Evolutionary conservation across 2,113 vertebrate species (phyloP).

Genomic region (Uropsilus gracilis): DNA sequence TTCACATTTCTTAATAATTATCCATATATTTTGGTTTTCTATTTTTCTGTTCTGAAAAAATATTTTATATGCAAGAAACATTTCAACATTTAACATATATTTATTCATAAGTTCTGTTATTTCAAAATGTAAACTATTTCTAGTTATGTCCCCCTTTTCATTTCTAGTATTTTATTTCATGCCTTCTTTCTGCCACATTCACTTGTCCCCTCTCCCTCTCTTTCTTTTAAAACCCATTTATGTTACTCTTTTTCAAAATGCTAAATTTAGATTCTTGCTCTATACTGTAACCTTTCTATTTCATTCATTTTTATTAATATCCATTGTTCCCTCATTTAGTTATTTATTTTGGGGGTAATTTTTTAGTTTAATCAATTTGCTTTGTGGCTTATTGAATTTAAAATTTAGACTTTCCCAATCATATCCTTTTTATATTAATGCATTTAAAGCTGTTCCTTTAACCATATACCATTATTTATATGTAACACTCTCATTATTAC

Average conservation of each 20-base stretch:
- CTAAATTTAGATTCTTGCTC: not conserved
- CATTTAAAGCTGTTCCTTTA: not conserved
- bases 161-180: not conserved
- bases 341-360: slow-evolving; percentile 7
- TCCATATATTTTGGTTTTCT: not conserved
- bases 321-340: not conserved
- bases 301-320: slow-evolving; percentile 28
- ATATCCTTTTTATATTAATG: not conserved
- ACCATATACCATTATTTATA: not conserved
- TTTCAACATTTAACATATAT: not conserved
- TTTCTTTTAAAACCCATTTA: not conserved
- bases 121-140: not conserved
- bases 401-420: not conserved
- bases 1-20: not conserved
- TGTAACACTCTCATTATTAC: not conserved
- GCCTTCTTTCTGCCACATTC: not conserved
- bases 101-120: not conserved
- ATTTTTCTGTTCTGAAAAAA: not conserved
- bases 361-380: not conserved
- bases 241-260: not conserved
- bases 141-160: not conserved
- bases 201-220: not conserved
- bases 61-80: not conserved
- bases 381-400: not conserved
- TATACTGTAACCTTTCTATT: not conserved